Conservation (phyloP, 2,888 invertebrate species). For the Platycnemis pennipes region DNA sequence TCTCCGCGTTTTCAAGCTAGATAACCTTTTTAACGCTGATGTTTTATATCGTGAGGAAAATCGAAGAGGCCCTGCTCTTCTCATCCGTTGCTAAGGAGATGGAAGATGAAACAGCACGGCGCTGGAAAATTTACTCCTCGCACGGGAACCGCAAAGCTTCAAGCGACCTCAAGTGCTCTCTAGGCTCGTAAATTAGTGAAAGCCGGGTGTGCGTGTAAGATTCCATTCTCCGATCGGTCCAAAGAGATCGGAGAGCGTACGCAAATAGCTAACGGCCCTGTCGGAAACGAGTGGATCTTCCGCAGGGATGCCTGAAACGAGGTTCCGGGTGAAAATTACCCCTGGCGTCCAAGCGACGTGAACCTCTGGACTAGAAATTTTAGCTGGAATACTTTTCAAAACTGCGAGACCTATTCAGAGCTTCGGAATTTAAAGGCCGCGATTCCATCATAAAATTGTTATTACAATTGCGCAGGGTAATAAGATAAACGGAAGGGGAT, state of each 20-base stretch:
- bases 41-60: too few relatives aligned
- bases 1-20: too few relatives aligned
- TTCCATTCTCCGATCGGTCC: not conserved
- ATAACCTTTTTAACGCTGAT: too few relatives aligned
- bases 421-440: too few relatives aligned
- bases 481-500: too few relatives aligned
- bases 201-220: not conserved
- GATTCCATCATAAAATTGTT: too few relatives aligned
- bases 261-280: not conserved
- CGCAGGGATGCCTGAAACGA: not conserved
- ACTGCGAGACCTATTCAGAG: too few relatives aligned
- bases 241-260: not conserved
- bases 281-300: not conserved
- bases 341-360: not conserved
- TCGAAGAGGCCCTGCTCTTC: not conserved
- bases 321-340: not conserved
- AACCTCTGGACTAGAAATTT: not conserved
- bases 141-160: not conserved
- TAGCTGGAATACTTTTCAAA: too few relatives aligned
- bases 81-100: not conserved
- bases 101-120: not conserved
- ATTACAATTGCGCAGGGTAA: too few relatives aligned
- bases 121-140: not conserved
- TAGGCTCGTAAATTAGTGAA: not conserved
- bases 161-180: not conserved